phyloP scores from a whole-genome alignment of 2,888 invertebrate genomes.

The Epiperipatus broadwayi region DNA sequence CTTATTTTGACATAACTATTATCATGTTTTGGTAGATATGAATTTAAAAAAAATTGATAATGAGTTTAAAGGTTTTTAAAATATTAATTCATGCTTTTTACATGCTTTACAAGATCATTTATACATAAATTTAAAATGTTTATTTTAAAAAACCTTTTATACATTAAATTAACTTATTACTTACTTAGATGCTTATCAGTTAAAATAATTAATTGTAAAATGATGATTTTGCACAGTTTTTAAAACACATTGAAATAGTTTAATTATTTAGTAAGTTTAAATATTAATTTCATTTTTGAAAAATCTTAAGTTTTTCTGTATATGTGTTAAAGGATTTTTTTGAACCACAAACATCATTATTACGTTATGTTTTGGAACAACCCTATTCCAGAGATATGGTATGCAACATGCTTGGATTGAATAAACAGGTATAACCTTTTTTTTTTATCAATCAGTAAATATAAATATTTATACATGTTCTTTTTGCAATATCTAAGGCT shows the following conservation, averaged over 20 bases:
- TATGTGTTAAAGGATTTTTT: slow-evolving; percentile 46
- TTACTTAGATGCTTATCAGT: neutral
- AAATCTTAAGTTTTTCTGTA: neutral
- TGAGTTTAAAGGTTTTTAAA: too few species aligned
- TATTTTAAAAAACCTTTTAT: too few species aligned
- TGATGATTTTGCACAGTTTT: neutral
- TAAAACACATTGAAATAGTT: neutral
- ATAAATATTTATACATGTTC: neutral
- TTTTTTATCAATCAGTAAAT: neutral
- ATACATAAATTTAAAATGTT: too few species aligned
- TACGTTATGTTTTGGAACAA: slow-evolving; percentile 77
- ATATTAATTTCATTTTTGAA: neutral
- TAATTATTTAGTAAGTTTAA: slow-evolving; percentile 1
- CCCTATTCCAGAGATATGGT: slow-evolving; percentile 92
- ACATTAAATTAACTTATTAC: too few species aligned
- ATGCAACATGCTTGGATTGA: slow-evolving; percentile 76
- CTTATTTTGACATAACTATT: too few species aligned
- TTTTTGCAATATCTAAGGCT: neutral
- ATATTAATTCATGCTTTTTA: too few species aligned
- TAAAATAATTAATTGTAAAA: neutral
- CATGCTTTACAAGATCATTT: too few species aligned
- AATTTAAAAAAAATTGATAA: too few species aligned
- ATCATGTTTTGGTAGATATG: too few species aligned
- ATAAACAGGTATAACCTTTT: slow-evolving; percentile 48
- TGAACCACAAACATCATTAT: slow-evolving; percentile 65